Evolutionary conservation across 2,113 vertebrate genomes (phyloP).

Genomic region (Equus przewalskii): DNA sequence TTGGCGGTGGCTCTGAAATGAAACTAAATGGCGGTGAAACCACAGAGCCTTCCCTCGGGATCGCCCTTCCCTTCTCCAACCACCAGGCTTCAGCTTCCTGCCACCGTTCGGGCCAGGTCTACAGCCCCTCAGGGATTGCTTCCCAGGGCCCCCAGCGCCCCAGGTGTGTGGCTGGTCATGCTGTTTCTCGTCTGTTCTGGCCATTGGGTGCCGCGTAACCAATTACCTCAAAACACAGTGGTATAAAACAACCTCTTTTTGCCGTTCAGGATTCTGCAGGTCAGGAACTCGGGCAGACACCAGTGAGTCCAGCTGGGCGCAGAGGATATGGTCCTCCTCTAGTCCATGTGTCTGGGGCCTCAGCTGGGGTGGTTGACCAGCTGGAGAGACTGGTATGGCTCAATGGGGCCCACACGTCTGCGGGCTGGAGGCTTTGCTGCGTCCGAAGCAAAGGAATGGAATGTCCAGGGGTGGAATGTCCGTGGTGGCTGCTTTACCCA

Average conservation of each 20-base stretch:
- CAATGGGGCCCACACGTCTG: accelerated
- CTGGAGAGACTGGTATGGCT: background rate
- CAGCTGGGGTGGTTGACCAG: too few relatives aligned
- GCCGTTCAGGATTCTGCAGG: background rate
- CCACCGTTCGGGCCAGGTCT: background rate
- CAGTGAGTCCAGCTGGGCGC: background rate
- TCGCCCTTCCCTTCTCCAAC: background rate
- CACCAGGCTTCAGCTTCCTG: background rate
- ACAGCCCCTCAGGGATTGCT: too few relatives aligned
- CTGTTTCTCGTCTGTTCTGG: too few relatives aligned
- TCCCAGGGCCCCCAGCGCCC: background rate
- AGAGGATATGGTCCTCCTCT: background rate
- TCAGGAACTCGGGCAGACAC: background rate
- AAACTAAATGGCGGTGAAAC: background rate
- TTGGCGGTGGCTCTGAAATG: background rate
- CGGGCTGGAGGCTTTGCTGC: background rate
- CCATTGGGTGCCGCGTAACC: background rate
- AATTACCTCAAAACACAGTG: background rate
- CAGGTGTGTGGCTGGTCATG: too few relatives aligned
- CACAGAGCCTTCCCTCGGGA: too few relatives aligned
- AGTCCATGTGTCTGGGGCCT: background rate
- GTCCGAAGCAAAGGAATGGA: too few relatives aligned
- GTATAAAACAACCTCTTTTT: background rate
- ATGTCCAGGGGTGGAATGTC: background rate
- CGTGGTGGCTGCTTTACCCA: background rate